Percentiles rank a stretch among this genome's conserved stretches.
These are phyloP conservation scores for Limnephilus lunatus DNA, from an alignment of 2,888 invertebrate genomes.

Conservation along the genomic window DNA sequence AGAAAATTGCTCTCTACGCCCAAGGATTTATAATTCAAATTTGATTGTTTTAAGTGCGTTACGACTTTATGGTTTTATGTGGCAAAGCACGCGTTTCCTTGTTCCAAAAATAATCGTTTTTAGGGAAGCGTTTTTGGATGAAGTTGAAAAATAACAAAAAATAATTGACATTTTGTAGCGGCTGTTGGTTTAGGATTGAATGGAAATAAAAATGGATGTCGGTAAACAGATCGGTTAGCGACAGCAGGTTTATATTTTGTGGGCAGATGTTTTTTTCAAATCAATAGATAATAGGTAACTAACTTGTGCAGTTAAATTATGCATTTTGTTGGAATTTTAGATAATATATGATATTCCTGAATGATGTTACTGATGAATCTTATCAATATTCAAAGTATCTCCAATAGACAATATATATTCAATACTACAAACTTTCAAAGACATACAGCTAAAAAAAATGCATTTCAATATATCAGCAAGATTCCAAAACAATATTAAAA, in stretches of 20 bases:
- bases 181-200: conserved; percentile 47
- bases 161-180: conserved; percentile 51
- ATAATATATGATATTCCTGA: too few species aligned
- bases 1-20: background rate
- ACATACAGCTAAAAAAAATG: too few species aligned
- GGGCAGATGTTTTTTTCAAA: background rate
- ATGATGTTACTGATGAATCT: too few species aligned
- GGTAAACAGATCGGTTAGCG: background rate
- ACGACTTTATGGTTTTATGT: background rate
- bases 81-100: conserved; percentile 62
- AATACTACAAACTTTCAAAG: too few species aligned
- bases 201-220: conserved; percentile 55
- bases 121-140: conserved; percentile 63
- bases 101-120: conserved; percentile 59
- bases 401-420: too few species aligned
- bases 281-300: background rate
- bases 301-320: too few species aligned
- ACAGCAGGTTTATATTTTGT: background rate
- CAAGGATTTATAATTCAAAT: background rate
- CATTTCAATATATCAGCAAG: too few species aligned
- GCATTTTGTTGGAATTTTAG: too few species aligned
- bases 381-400: too few species aligned
- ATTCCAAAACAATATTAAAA: too few species aligned
- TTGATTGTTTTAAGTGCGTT: background rate
- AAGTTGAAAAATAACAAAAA: conserved; percentile 56